phyloP scores from a whole-genome alignment of 2,113 vertebrate genomes.

The Vireo altiloquus region DNA sequence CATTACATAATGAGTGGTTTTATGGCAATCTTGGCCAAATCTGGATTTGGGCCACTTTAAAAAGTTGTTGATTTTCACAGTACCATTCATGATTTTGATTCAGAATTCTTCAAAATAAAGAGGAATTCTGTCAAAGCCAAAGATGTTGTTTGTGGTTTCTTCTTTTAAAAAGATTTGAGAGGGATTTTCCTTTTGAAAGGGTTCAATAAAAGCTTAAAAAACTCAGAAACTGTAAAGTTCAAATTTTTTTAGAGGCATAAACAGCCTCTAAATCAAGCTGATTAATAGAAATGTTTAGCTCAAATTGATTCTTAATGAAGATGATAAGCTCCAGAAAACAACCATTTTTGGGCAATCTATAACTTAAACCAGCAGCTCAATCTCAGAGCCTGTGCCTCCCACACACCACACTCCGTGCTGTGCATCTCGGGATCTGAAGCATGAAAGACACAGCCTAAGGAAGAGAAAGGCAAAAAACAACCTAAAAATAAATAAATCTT shows the following conservation, averaged over 20 bases:
- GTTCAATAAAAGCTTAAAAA: not conserved
- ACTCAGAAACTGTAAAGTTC: not conserved
- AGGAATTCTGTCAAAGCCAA: not conserved
- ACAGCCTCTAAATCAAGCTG: not conserved
- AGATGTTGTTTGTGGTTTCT: not conserved
- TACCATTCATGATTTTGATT: not conserved
- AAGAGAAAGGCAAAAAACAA: not conserved
- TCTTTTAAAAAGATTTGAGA: not conserved
- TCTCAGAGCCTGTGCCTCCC: not conserved
- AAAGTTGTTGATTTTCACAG: not conserved
- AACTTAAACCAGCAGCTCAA: not conserved
- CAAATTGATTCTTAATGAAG: slow-evolving; percentile 17
- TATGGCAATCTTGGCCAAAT: not conserved
- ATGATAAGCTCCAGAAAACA: not conserved
- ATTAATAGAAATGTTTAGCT: not conserved
- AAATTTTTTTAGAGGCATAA: not conserved
- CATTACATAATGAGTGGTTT: not conserved
- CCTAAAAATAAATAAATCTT: not conserved
- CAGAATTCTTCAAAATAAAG: not conserved
- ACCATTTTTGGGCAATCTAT: not conserved
- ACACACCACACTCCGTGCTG: not conserved
- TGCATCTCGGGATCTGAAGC: not conserved
- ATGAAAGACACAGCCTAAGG: not conserved
- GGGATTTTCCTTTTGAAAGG: not conserved
- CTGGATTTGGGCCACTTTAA: not conserved